Evolutionary conservation across 2,888 invertebrate genomes (phyloP), one percentile per base, ranked within the genome.

Genomic region (Spatulosminthurus flaviceps): DNA sequence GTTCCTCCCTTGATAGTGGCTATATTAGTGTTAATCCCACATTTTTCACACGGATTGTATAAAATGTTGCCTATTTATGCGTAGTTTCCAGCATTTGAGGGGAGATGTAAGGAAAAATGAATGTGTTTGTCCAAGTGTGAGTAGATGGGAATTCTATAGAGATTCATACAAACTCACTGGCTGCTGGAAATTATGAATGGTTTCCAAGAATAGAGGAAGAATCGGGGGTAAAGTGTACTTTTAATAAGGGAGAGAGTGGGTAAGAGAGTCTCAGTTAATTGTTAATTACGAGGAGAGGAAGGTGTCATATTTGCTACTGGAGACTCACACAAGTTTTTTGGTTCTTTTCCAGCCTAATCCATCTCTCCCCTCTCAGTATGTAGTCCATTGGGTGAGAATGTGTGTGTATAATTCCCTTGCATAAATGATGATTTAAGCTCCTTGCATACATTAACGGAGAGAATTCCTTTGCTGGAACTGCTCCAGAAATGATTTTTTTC

Each of bases 11-110:
- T 75, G 41, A 61, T 41, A 41, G n/a, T n/a, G 4, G 16, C 51
- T 22, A 34, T 66, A 75, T 75, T 75, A 75, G 61, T 75, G 34
- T 34, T 75, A 75, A 75, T 75, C 75, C 64, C 22, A 64, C 21
- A 75, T 66, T 75, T 75, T 75, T 75, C 75, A 75, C 75, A 75
- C 75, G 75, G 66, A 29, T 64, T 67, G 67, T 28, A 13, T n/a
- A n/a, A n/a, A n/a, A n/a, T n/a, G n/a, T n/a, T n/a, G n/a, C n/a
- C n/a, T n/a, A n/a, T n/a, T n/a, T n/a, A n/a, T n/a, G n/a, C n/a
- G n/a, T n/a, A n/a, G 16, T 69, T 69, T 69, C 21, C 69, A 69
- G 29, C 21, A 19, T 29, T 34, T 72, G 43, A 51, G 72, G 43
- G 72, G 51, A 43, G 72, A 72, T 72, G 26, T 28, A 41, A 24